Percentiles rank a stretch among this genome's conserved stretches.
Conservation (phyloP, 23 tunicate species). For the Botrylloides violaceus region DNA sequence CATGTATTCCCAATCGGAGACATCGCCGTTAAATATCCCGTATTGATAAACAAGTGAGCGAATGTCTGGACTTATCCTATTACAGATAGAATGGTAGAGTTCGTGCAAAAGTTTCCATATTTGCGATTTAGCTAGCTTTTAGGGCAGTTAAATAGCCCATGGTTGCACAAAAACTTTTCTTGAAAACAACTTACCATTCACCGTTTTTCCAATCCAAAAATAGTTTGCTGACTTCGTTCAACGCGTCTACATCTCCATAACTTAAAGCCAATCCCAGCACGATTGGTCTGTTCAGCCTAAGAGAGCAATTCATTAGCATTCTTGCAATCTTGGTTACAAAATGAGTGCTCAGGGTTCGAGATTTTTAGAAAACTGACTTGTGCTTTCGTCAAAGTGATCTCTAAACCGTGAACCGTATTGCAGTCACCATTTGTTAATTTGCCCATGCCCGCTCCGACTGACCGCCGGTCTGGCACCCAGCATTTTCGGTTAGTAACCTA, state of each 20-base stretch:
- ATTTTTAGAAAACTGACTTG: too few species aligned
- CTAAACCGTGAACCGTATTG: too few species aligned
- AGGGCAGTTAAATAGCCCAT: neutral
- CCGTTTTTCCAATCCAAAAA: conserved; percentile 55
- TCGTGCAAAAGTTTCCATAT: too few species aligned
- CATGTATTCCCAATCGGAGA: conserved; percentile 67
- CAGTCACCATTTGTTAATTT: too few species aligned
- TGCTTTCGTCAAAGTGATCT: too few species aligned
- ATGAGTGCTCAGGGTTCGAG: too few species aligned
- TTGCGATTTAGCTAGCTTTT: too few species aligned
- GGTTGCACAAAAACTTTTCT: neutral
- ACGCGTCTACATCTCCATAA: conserved; percentile 56
- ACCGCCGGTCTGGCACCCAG: too few species aligned
- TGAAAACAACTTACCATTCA: conserved; percentile 5
- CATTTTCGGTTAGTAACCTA: too few species aligned
- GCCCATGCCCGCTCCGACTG: too few species aligned
- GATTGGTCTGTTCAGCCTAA: conserved; percentile 43
- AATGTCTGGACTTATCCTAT: conserved; percentile 63
- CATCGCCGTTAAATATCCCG: conserved; percentile 36
- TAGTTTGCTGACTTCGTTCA: conserved; percentile 37
- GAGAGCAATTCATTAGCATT: too few species aligned
- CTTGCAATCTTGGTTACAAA: too few species aligned
- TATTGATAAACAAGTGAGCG: conserved; percentile 77
- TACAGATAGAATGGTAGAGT: neutral
- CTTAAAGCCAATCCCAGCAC: conserved; percentile 52